A percentile compares a stretch with the other conserved stretches of the same genome.
Evolutionary conservation across 2,113 vertebrate genomes (phyloP).

Genomic region (Ailurus styani): DNA sequence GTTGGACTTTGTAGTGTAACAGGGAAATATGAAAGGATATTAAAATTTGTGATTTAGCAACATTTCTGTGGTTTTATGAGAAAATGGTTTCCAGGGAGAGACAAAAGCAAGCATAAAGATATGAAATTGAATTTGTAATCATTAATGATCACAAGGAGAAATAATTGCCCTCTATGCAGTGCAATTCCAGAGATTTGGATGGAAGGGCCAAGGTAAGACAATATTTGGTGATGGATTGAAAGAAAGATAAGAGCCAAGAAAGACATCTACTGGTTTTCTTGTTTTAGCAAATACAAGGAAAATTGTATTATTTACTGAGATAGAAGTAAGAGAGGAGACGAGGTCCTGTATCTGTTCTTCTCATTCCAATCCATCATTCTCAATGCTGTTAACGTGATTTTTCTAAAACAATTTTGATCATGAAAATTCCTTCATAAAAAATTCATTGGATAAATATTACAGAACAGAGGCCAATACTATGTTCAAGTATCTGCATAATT

Average conservation of each 20-base stretch:
- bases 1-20: background rate
- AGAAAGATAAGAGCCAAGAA: background rate
- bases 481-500: background rate
- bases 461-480: background rate
- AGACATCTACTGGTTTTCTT: background rate
- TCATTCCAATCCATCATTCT: background rate
- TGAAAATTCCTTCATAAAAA: background rate
- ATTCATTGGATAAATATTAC: background rate
- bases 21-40: background rate
- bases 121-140: background rate
- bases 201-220: background rate
- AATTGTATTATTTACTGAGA: background rate
- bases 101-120: background rate
- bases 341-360: background rate
- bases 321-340: background rate
- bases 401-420: background rate
- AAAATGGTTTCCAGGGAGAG: background rate
- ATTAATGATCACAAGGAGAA: background rate
- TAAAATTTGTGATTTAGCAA: background rate
- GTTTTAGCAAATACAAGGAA: background rate
- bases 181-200: background rate
- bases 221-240: background rate
- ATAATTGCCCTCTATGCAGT: background rate
- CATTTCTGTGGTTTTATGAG: background rate
- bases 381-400: background rate